Evolutionary conservation across 2,113 vertebrate species (phyloP).

Genomic region (Apaloderma vittatum): DNA sequence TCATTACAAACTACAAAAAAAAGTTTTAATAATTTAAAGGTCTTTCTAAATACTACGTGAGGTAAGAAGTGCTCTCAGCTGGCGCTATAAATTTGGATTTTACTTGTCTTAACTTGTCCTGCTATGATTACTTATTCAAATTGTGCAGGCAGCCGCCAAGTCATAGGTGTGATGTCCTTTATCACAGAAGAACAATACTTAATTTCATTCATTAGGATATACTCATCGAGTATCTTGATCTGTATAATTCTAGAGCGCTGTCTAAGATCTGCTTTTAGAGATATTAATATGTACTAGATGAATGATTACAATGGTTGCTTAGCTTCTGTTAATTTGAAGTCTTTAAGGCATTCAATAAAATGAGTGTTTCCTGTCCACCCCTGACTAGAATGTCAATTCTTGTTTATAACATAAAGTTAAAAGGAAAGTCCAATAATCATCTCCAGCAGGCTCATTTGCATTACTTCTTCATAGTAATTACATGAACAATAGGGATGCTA

Average conservation of each 20-base stretch:
- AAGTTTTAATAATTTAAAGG: constrained; percentile 13
- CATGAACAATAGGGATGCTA: constrained; percentile 37
- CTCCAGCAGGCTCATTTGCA: constrained; percentile 51
- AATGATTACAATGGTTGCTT: background rate
- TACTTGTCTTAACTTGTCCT: background rate
- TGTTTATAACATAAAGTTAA: constrained; percentile 37
- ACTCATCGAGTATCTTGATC: background rate
- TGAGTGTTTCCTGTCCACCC: constrained; percentile 23
- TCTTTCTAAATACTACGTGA: background rate
- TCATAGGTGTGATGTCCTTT: background rate
- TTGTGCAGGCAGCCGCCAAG: background rate
- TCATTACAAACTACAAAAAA: background rate
- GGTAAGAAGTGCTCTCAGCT: background rate
- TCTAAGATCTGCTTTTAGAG: background rate
- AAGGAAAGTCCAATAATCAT: constrained; percentile 29
- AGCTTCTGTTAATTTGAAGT: constrained; percentile 27
- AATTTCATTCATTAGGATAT: background rate
- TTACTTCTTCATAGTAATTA: constrained; percentile 53
- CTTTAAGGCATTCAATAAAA: constrained; percentile 27
- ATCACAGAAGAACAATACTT: background rate
- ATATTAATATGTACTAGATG: background rate
- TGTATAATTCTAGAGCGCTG: background rate
- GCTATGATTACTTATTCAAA: constrained; percentile 10
- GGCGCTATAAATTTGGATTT: constrained; percentile 8
- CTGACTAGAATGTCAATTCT: constrained; percentile 43